Base-by-base conservation (phyloP, 2,113 vertebrate species). In the Arvicanthis niloticus region DNA sequence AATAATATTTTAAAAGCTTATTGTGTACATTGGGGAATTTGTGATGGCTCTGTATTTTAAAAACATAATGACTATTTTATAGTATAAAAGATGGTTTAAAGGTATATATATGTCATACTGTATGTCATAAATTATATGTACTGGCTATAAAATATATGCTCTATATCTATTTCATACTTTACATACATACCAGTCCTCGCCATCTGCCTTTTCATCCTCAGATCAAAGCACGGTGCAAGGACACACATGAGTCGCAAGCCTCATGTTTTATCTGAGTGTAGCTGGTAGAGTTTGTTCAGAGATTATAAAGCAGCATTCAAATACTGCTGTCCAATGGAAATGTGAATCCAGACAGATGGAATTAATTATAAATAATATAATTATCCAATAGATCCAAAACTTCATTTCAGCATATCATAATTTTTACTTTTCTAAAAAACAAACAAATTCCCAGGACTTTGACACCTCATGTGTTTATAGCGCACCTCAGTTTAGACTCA, bases 301-400 rank as follows among this genome's bases (percentile, higher is more conserved):
- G 56, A 29, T 22, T 37, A 12, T 58, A 68, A 37, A 26, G 16
- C 22, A 85, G 70, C 65, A 85, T 37, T 89, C 21, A 62, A n/a
- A 45, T 37, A 75, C 22, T 81, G 6, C 45, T 95, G 42, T 60
- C 24, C 60, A 89, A 7, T 70, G 34, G 48, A 80, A 84, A 48
- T 21, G 12, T 12, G 75, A 72, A 16, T 84, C 56, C 15, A 42
- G 56, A 85, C 16, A 93, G n/a, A 5, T 92, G 11, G 56, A 78
- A 62, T 94, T 93, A 76, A 77, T 89, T 90, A 19, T 86, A 96
- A 68, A 68, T 73, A 87, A 72, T 87, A 22, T 67, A 60, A 91
- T 90, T 95, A 94, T 7, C 68, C 67, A 67, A 2, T 60, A 75
- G 92, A n/a, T 86, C 22, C 29, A 73, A 80, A 97, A 73, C 73